A percentile compares a stretch with the other conserved stretches of the same genome.
These are phyloP conservation scores for Plebejus anna DNA, from an alignment of 2,888 invertebrate genomes.

Conservation along the genomic window DNA sequence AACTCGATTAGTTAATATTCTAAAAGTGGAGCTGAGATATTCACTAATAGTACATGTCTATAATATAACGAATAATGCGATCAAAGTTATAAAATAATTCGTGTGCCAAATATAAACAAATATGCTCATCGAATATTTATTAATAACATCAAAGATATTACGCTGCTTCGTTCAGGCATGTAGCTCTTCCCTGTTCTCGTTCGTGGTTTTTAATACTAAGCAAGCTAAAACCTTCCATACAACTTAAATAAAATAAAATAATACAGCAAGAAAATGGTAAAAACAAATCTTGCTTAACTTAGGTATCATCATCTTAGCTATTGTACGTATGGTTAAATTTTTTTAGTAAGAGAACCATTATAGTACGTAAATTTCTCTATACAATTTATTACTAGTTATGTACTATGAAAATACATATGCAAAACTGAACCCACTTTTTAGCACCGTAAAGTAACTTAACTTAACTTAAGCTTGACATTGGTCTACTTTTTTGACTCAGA, in stretches of 20 bases:
- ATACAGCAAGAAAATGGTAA: not conserved
- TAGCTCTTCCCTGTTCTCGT: not conserved
- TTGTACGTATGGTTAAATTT: not conserved
- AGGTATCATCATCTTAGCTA: not conserved
- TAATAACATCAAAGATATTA: not conserved
- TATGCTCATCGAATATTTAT: not conserved
- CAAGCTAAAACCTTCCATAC: not conserved
- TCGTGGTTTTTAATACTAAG: not conserved
- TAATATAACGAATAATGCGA: conserved; percentile 3
- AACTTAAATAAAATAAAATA: not conserved
- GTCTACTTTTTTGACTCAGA: too few species aligned
- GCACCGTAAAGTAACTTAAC: too few species aligned
- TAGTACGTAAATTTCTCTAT: too few species aligned
- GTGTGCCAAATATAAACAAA: not conserved
- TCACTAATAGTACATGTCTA: not conserved
- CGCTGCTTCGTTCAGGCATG: not conserved
- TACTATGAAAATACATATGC: too few species aligned
- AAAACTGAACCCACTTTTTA: too few species aligned
- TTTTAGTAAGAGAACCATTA: not conserved
- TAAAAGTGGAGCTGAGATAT: not conserved
- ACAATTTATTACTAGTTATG: too few species aligned
- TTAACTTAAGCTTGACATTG: too few species aligned
- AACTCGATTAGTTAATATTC: not conserved
- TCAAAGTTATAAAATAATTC: conserved; percentile 2
- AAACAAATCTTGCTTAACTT: not conserved